Evolutionary conservation across 2,888 invertebrate species (phyloP).

Genomic region (Hyles lineata): DNA sequence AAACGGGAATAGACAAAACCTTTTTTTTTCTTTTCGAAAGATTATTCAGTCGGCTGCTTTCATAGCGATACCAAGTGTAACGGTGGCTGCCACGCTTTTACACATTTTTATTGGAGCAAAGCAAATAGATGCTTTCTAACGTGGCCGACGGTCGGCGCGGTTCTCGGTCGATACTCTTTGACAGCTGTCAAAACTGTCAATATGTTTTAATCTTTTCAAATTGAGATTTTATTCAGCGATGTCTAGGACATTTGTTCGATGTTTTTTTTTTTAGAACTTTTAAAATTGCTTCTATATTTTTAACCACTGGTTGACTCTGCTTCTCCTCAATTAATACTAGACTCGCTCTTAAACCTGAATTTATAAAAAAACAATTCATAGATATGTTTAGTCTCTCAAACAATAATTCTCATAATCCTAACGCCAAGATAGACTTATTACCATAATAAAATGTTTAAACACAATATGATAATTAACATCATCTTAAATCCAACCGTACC

Average conservation of each 20-base stretch:
- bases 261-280: background rate
- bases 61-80: slow-evolving; percentile 55
- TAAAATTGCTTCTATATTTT: background rate
- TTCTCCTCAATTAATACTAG: too few relatives aligned
- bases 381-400: too few relatives aligned
- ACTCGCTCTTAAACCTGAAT: too few relatives aligned
- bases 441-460: background rate
- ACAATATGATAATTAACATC: background rate
- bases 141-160: slow-evolving; percentile 40
- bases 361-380: too few relatives aligned
- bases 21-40: slow-evolving; percentile 45
- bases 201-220: background rate
- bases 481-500: background rate
- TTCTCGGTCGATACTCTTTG: slow-evolving; percentile 35
- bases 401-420: background rate
- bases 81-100: slow-evolving; percentile 62
- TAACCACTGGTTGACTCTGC: too few relatives aligned
- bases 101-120: slow-evolving; percentile 74
- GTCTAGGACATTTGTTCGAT: background rate
- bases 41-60: slow-evolving; percentile 48
- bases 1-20: slow-evolving; percentile 42
- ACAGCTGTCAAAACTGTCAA: slow-evolving; percentile 33
- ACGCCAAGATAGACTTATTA: background rate
- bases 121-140: slow-evolving; percentile 75
- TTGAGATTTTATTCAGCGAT: background rate